Conservation (phyloP, 2,797 vertebrate genomes). For the Propithecus deckenii region DNA sequence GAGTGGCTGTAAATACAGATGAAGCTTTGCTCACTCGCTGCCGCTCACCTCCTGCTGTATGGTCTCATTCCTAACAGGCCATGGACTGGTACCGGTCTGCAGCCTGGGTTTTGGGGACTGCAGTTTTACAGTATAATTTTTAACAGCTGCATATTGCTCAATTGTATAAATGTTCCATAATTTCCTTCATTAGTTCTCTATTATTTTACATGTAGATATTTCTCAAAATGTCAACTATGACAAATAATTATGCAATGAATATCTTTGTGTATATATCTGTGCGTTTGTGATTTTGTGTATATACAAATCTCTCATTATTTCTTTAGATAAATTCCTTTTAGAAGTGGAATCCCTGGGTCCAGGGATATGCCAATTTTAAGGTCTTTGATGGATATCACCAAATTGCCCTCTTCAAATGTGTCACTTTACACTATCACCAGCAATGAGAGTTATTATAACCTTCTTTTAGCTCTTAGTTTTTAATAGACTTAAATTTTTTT, state of each 20-base stretch:
- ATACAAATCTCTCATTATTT: neutral
- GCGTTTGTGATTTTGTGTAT: neutral
- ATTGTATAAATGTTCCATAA: neutral
- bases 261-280: neutral
- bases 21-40: rapidly evolving
- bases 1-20: too few relatives aligned
- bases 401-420: neutral
- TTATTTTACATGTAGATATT: neutral
- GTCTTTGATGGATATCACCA: neutral
- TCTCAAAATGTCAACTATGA: neutral
- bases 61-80: too few relatives aligned
- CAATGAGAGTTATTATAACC: neutral
- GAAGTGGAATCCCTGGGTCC: neutral
- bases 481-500: neutral
- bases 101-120: too few relatives aligned
- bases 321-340: constrained; percentile 37
- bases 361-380: neutral
- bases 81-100: too few relatives aligned
- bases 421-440: neutral
- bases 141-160: neutral
- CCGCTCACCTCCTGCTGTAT: too few relatives aligned
- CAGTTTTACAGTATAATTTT: neutral
- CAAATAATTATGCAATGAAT: neutral
- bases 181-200: neutral
- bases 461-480: constrained; percentile 18